These are phyloP conservation scores for Phanerotoma sp. DNA, from an alignment of 2,888 invertebrate genomes.

Conservation along the genomic window DNA sequence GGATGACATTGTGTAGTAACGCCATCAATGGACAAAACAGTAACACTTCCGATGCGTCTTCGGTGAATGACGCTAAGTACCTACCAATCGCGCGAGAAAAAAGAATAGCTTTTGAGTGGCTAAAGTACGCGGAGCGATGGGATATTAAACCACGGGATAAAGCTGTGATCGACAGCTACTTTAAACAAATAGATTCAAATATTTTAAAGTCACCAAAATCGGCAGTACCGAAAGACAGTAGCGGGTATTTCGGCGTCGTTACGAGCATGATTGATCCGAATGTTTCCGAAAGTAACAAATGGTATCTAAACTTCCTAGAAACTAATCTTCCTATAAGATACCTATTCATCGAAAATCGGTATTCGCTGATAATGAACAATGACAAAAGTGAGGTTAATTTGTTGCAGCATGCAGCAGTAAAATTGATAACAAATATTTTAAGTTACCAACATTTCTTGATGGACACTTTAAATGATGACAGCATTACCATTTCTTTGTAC, in stretches of 20 bases:
- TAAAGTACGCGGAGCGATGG: not conserved
- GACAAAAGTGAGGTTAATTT: not conserved
- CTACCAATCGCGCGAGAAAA: not conserved
- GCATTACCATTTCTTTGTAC: not conserved
- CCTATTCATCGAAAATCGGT: not conserved
- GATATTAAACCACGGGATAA: not conserved
- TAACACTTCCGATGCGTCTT: not conserved
- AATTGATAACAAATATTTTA: not conserved
- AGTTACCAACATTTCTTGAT: not conserved
- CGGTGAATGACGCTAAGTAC: not conserved
- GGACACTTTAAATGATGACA: not conserved
- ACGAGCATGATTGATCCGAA: not conserved
- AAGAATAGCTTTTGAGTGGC: not conserved
- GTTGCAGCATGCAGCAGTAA: not conserved
- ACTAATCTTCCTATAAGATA: not conserved
- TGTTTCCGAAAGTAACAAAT: not conserved
- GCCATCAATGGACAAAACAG: too few species aligned
- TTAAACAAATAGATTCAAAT: not conserved
- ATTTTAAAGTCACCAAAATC: not conserved
- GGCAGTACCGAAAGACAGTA: not conserved
- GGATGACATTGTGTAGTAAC: not conserved
- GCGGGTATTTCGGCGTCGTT: not conserved
- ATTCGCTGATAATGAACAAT: not conserved
- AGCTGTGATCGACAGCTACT: not conserved
- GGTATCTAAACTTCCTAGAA: not conserved